Base-by-base conservation (phyloP, 2,797 vertebrate genomes). In the Bryconaethiops microstoma region DNA sequence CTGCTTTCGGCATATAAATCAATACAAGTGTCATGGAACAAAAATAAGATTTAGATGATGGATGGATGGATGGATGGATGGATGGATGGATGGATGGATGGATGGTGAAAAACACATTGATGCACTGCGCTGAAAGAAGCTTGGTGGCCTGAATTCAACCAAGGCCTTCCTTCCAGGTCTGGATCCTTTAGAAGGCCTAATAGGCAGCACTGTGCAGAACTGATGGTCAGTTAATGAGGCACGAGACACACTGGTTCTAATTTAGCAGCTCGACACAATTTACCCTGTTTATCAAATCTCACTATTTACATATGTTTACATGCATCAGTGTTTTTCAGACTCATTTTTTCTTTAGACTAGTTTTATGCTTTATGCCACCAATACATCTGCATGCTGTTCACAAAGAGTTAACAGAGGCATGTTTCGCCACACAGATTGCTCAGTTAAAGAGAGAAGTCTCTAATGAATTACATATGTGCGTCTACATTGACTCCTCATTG, bases 401-500 rank as follows among this genome's bases (percentile, higher is more conserved):
- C 42, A 17, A 19, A 5, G 21, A 23, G 23, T 59, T 68, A 67
- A 80, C 23, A 23, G 40, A 48, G 17, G 63, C 63, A 29, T 4
- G 6, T 6, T 7, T 74, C 25, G n/a, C 13, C 12, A 48, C 23
- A 52, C 23, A 29, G 48, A 29, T 14, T 5, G 71, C 42, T 13
- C 12, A 5, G 6, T 57, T 23, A 74, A 45, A 0, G 25, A 76
- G 79, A 55, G 59, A 25, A 29, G 75, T 7, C n/a, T 39, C 35
- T 50, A 60, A 86, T 59, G 1, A 73, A 45, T 59, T 55, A 77
- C 80, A 76, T 67, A 76, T 78, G 59, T 42, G 7, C 48, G 63
- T 71, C 77, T 81, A 81, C 16, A 40, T 80, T 88, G 82, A 73
- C 16, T 82, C 81, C 76, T 90, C 87, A 91, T 78, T 86, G 84